Percentiles rank a stretch among this genome's conserved stretches.
These are phyloP conservation scores for Tyria jacobaeae DNA, from an alignment of 2,888 invertebrate genomes.

Conservation along the genomic window DNA sequence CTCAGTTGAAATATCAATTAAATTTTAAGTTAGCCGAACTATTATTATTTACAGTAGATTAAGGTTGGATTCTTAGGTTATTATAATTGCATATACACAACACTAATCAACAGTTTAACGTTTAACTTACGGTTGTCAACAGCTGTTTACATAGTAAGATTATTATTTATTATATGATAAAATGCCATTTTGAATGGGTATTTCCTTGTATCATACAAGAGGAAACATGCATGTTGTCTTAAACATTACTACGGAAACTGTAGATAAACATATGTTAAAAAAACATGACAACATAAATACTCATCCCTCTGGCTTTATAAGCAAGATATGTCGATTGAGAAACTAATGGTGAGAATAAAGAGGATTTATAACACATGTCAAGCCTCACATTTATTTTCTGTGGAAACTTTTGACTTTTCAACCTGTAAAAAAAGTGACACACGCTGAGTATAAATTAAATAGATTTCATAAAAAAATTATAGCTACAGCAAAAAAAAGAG, in stretches of 20 bases:
- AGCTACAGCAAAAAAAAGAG: slow-evolving; percentile 19
- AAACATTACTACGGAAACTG: not conserved
- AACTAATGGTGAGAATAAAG: slow-evolving; percentile 20
- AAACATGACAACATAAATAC: slow-evolving; percentile 26
- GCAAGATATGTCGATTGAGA: slow-evolving; percentile 26
- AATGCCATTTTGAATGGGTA: not conserved
- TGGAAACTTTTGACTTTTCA: slow-evolving; percentile 27
- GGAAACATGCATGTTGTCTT: not conserved
- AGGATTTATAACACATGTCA: slow-evolving; percentile 23
- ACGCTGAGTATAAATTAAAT: slow-evolving; percentile 1
- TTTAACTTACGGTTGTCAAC: not conserved
- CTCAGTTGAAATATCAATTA: not conserved
- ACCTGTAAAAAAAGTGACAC: slow-evolving; percentile 23
- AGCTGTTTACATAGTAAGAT: not conserved
- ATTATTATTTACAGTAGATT: no score
- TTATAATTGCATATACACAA: not conserved
- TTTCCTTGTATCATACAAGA: not conserved
- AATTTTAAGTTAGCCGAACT: no score
- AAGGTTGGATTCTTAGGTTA: not conserved
- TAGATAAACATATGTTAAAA: slow-evolving; percentile 9
- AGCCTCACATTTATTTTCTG: slow-evolving; percentile 37
- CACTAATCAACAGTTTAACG: not conserved
- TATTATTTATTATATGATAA: not conserved
- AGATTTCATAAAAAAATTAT: slow-evolving; percentile 10
- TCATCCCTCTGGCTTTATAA: slow-evolving; percentile 44